Percentiles rank a stretch among this genome's conserved stretches.
These are phyloP conservation scores for Coryphaenoides rupestris DNA, from an alignment of 2,113 vertebrate genomes.

Conservation along the genomic window DNA sequence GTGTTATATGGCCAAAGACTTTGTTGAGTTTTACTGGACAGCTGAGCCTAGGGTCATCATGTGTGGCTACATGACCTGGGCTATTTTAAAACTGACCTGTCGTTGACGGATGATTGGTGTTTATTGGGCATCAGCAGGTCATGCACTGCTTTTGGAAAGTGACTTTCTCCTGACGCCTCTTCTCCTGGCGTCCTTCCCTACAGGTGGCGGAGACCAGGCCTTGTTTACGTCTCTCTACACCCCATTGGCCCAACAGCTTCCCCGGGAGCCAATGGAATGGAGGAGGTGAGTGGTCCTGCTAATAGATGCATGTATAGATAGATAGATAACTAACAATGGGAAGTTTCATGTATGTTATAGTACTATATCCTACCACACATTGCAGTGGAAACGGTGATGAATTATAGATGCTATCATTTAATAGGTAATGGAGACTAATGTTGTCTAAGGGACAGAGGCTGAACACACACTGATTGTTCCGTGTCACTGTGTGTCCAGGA, in stretches of 20 bases:
- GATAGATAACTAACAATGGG: neutral
- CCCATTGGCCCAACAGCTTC: constrained; percentile 89
- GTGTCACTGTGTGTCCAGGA: constrained; percentile 68
- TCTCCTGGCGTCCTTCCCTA: neutral
- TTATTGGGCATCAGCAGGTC: neutral
- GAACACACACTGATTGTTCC: no score
- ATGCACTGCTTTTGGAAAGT: neutral
- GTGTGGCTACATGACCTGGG: neutral
- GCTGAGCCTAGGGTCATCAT: neutral
- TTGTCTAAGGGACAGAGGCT: no score
- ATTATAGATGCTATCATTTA: neutral
- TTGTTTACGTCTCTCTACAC: constrained; percentile 89
- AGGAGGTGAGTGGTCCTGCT: constrained; percentile 78
- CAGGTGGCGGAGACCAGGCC: constrained; percentile 93
- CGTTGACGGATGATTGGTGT: neutral
- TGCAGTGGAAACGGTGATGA: neutral
- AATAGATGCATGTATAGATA: neutral
- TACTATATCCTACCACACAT: no score
- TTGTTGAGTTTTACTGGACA: neutral
- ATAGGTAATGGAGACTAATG: no score
- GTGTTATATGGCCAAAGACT: neutral
- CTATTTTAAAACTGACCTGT: neutral
- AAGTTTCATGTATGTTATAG: neutral
- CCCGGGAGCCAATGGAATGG: constrained; percentile 96
- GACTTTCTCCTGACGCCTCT: neutral